Conservation (phyloP, 2,797 vertebrate genomes). For the Lagocephalus sceleratus region DNA sequence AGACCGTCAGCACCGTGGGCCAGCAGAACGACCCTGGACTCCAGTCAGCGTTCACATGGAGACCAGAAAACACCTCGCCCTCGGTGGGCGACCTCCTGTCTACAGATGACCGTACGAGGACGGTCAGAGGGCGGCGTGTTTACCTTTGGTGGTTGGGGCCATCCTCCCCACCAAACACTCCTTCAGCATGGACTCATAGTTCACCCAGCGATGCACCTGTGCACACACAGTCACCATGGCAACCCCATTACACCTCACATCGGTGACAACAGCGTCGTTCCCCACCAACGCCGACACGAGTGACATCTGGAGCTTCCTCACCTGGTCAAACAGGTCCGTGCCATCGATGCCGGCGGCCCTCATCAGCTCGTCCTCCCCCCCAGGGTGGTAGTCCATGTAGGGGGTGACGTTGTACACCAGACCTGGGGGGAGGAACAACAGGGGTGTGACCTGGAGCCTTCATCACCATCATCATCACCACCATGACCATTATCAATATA, state of each 20-base stretch:
- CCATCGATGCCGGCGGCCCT: slow-evolving; percentile 90
- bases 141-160: slow-evolving; percentile 82
- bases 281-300: not conserved
- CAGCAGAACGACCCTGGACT: too few relatives aligned
- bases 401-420: slow-evolving; percentile 93
- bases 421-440: slow-evolving; percentile 66
- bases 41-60: too few relatives aligned
- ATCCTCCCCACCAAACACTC: slow-evolving; percentile 94
- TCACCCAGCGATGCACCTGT: slow-evolving; percentile 97
- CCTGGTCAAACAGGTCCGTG: slow-evolving; percentile 96
- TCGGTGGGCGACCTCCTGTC: too few relatives aligned
- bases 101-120: too few relatives aligned
- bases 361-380: slow-evolving; percentile 94
- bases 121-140: not conserved
- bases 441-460: too few relatives aligned
- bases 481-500: too few relatives aligned
- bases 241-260: too few relatives aligned
- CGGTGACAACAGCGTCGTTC: too few relatives aligned
- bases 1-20: too few relatives aligned
- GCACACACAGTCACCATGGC: slow-evolving; percentile 10
- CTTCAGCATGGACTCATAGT: slow-evolving; percentile 97
- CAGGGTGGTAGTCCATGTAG: slow-evolving; percentile 97
- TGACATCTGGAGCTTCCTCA: slow-evolving; percentile 33
- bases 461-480: too few relatives aligned
- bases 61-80: too few relatives aligned